These are phyloP conservation scores for Zoroaster sp. DNA, from an alignment of 53 echinoderm and acorn worm genomes.

Conservation along the genomic window DNA sequence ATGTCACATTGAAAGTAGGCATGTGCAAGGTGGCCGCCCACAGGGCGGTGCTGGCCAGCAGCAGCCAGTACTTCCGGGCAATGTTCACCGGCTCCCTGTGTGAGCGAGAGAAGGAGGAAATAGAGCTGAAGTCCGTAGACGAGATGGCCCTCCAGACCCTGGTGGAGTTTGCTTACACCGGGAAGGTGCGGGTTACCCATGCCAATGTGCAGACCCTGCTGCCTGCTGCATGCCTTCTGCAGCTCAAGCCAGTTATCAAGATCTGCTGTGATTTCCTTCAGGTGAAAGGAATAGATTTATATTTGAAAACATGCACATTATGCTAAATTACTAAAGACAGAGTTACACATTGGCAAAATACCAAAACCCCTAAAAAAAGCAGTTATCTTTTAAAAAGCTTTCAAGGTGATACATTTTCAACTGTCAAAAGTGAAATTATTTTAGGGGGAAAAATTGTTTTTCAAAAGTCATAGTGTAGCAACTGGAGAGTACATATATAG, in stretches of 20 bases:
- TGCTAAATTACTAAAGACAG: neutral
- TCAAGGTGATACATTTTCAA: no score
- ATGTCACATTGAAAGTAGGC: slow-evolving; percentile 74
- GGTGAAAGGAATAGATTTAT: slow-evolving; percentile 15
- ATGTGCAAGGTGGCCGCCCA: slow-evolving; percentile 78
- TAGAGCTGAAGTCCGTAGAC: slow-evolving; percentile 91
- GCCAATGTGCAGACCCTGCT: slow-evolving; percentile 86
- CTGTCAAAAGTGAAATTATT: no score
- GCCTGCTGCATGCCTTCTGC: slow-evolving; percentile 87
- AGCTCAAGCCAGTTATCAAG: slow-evolving; percentile 89
- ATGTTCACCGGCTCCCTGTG: slow-evolving; percentile 93
- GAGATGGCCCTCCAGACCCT: slow-evolving; percentile 76
- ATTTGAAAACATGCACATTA: no score
- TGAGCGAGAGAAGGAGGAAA: slow-evolving; percentile 90
- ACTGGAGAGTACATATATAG: no score
- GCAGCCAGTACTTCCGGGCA: slow-evolving; percentile 90
- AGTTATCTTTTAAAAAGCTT: no score
- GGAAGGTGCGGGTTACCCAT: slow-evolving; percentile 81
- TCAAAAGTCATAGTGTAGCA: no score
- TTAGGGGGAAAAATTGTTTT: no score
- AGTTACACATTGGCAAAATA: neutral
- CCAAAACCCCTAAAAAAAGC: no score
- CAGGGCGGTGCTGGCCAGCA: slow-evolving; percentile 80
- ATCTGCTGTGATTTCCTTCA: slow-evolving; percentile 90
- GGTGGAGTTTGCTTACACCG: slow-evolving; percentile 88